Base-by-base conservation (phyloP, 53 echinoderm and acorn worm genomes). In the Holothuria scabra region DNA sequence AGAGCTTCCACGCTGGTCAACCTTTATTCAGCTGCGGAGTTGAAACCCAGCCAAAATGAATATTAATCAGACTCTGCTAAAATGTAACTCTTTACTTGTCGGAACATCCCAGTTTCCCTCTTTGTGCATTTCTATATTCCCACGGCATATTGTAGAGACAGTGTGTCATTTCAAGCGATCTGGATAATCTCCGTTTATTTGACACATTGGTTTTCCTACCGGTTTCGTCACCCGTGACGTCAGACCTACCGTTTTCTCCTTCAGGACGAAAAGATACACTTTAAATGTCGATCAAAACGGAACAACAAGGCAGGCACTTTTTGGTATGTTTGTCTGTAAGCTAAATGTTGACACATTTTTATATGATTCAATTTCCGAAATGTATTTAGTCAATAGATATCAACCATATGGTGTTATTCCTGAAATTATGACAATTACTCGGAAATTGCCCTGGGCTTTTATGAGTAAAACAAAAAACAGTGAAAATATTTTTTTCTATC, bases 281-380 rank as follows among this genome's bases (percentile, higher is more conserved):
- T 52, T 30, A n/a, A 30, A 65, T 28, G 66, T 65, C 66, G 29
- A 65, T 65, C 66, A 65, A 29, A 28, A 67, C 12, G n/a, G 35
- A 28, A 31, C 66, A 66, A 66, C 31, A 29, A 28, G 52, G 18
- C 16, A 30, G 37, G 32, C 19, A 67, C 26, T 34, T 37, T 34
- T 32, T 34, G 8, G 67, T 12, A 29, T 67, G 67, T 67, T 67
- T 67, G 12, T 67, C 67, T 67, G 30, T 67, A 67, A 29, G 67
- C 4, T 44, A 20, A 44, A 46, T 72, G 72, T 72, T 46, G 72
- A 46, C 72, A 72, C 48, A 72, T 41, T 66, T 69, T 44, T n/a
- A 72, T 46, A 72, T 72, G 46, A 3, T n/a, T 72, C 48, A 21
- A 72, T 72, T 72, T 72, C 72, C 72, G 46, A 46, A 48, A 72